A percentile compares a stretch with the other conserved stretches of the same genome.
phyloP scores from a whole-genome alignment of 2,113 vertebrate genomes.

The Forbesichthys agassizii region DNA sequence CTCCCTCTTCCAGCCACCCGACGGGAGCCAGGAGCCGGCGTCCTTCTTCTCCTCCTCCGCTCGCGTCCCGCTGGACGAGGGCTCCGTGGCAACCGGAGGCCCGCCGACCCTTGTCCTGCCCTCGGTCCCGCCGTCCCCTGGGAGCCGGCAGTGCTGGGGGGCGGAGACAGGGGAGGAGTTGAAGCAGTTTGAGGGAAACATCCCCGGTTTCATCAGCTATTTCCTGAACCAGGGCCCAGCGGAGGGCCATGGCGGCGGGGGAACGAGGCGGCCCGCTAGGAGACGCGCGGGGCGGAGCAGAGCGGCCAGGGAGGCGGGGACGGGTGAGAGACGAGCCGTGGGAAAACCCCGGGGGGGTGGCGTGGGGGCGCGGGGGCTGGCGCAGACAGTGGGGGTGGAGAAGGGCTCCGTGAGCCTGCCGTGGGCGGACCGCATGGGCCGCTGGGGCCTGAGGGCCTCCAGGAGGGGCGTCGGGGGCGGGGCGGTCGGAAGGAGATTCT shows the following conservation, averaged over 20 bases:
- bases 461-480: conserved; percentile 67
- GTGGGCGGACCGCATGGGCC: conserved; percentile 37
- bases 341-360: neutral
- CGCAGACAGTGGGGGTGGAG: conserved; percentile 39
- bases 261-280: neutral
- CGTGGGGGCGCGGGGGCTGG: conserved; percentile 8
- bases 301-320: conserved; percentile 11
- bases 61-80: neutral
- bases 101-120: neutral
- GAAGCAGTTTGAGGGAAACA: conserved; percentile 66
- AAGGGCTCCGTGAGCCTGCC: conserved; percentile 41
- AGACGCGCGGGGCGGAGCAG: neutral
- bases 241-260: neutral
- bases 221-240: conserved; percentile 54
- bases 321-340: neutral
- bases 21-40: conserved; percentile 10
- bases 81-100: conserved; percentile 3
- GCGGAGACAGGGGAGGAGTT: conserved; percentile 11
- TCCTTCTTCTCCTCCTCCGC: conserved; percentile 7
- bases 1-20: conserved; percentile 29
- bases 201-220: conserved; percentile 71
- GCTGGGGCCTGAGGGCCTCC: conserved; percentile 22
- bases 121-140: neutral
- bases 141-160: conserved; percentile 11
- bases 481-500: conserved; percentile 52